Evolutionary conservation across 2,888 invertebrate genomes (phyloP), one percentile per base, ranked within the genome.

Genomic region (Troglohyphantes excavatus): DNA sequence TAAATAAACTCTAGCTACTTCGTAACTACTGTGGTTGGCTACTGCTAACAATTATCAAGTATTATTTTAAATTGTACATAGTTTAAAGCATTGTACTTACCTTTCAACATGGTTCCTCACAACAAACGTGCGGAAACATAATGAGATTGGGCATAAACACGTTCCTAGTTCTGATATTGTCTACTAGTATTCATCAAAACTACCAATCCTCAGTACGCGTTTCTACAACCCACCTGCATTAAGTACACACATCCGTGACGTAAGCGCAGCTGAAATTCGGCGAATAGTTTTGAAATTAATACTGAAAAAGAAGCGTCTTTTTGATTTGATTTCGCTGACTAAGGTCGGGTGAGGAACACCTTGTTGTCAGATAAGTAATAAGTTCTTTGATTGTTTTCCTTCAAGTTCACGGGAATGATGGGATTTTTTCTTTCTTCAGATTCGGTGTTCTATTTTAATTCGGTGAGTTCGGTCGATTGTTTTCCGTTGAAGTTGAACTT

Each of bases 161-260:
- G 0, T 17, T 53, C 17, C 17, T n/a, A 53, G n/a, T 13, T 53
- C n/a, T n/a, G 2, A 33, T 2, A 53, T 53, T n/a, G 53, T 53
- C 53, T 53, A 53, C 53, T n/a, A 17, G 53, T 17, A 53, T 53
- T 53, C 53, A n/a, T 5, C 53, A n/a, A 39, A 53, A 53, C 53
- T n/a, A 6, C n/a, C 17, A 5, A 0, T 53, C 9, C 53, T 53
- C 17, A n/a, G 53, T 53, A 53, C 53, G 53, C 13, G 53, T 53
- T n/a, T 53, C 17, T n/a, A 13, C 13, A 53, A 13, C n/a, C 53
- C 53, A 53, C 53, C 53, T 53, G 53, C 53, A 53, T 5, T 53
- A 17, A 53, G 53, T 53, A 53, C 53, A 53, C 53, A 53, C 13
- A n/a, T 53, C 53, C n/a, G n/a, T 53, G 53, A 53, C 53, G 53